Percentiles rank a stretch among this genome's conserved stretches.
Evolutionary conservation across 2,888 invertebrate genomes (phyloP).

Genomic region (Cataglyphis altisquamis): DNA sequence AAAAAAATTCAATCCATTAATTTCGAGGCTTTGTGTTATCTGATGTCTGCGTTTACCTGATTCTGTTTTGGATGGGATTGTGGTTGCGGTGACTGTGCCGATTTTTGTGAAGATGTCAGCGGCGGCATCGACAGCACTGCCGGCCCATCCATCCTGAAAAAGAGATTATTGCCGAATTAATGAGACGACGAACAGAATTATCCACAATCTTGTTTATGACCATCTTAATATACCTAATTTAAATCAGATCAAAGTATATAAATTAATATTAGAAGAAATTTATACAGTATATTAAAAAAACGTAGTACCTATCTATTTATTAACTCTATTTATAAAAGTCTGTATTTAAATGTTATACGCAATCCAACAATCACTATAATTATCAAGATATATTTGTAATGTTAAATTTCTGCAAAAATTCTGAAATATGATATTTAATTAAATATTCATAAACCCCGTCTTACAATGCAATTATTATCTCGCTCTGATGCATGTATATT

Average conservation of each 20-base stretch:
- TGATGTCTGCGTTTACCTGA: constrained; percentile 85
- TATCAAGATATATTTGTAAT: neutral
- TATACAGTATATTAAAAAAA: neutral
- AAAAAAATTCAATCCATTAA: neutral
- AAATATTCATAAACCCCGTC: neutral
- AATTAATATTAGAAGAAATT: neutral
- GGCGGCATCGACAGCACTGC: constrained; percentile 86
- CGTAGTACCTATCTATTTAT: neutral
- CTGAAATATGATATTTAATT: neutral
- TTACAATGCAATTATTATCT: neutral
- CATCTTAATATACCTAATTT: neutral
- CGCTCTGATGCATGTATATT: neutral
- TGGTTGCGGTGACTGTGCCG: constrained; percentile 85
- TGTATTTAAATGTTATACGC: neutral
- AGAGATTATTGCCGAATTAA: neutral
- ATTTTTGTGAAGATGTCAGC: constrained; percentile 86
- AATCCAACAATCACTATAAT: neutral
- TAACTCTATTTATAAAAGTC: neutral
- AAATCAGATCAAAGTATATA: neutral
- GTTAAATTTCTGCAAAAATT: neutral
- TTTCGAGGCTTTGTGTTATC: neutral
- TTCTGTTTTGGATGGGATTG: constrained; percentile 88
- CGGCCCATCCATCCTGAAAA: constrained; percentile 87
- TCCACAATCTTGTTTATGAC: neutral
- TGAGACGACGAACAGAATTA: neutral